Evolutionary conservation across 2,888 invertebrate species (phyloP), one percentile per base, ranked within the genome.

Genomic region (Lithosia quadra): DNA sequence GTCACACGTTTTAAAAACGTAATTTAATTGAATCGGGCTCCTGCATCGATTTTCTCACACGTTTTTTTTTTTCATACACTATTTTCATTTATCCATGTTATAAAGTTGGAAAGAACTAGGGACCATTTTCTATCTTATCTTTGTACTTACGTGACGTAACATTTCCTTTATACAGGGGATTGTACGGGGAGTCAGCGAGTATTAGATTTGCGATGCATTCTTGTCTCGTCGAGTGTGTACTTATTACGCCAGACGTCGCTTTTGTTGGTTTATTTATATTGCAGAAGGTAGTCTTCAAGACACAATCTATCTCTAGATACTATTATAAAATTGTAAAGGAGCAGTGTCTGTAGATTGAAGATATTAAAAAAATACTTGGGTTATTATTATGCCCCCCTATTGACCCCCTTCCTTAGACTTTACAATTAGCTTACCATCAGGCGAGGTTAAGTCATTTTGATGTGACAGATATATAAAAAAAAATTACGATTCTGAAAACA

Each of bases 141-240:
- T 62, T 49, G 65, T 71, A 49, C 49, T 49, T n/a, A 49, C 49
- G 72, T 64, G 67, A 67, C 62, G 63, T 67, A 73, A 75, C 62
- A 66, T 73, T 74, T 76, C 57, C 68, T 72, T 74, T 72, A 68
- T 55, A 56, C 22, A 61, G 68, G 67, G n/a, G 62, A 58, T 69
- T 72, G 65, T 74, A 62, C 28, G 58, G 61, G 36, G 59, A 70
- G 63, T 72, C 70, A 67, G 63, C 63, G 59, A 9, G 58, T 71
- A 81, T 78, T 71, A 72, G 68, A 72, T 81, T 77, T 69, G 67
- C 59, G 18, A 68, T 79, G 73, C 69, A 65, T 73, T 69, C 58
- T 71, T 57, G 43, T 65, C 22, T 68, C n/a, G 22, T 39, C 33
- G 49, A 73, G 28, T 62, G 9, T 71, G 56, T 63, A 69, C 43